Percentiles rank a stretch among this genome's conserved stretches.
phyloP scores from a whole-genome alignment of 2,888 invertebrate species.

The Neoitamus cyanurus region DNA sequence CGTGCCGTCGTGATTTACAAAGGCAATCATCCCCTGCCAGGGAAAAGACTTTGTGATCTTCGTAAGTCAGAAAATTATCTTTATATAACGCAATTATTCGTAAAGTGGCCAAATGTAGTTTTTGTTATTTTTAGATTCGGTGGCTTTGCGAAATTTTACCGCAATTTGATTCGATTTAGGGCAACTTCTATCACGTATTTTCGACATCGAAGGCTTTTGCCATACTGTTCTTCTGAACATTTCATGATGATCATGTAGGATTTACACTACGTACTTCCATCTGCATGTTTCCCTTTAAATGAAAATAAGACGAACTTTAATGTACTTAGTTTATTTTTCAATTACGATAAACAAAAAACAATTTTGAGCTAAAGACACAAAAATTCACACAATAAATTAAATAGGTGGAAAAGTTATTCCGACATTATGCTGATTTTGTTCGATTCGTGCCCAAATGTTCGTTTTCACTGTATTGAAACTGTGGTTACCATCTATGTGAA shows the following conservation, averaged over 20 bases:
- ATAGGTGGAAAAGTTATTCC: neutral
- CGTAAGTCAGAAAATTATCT: neutral
- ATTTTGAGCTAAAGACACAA: too few relatives aligned
- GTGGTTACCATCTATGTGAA: conserved; percentile 52
- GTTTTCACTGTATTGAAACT: conserved; percentile 43
- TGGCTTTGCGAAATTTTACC: neutral
- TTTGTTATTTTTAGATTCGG: neutral
- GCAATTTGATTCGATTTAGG: neutral
- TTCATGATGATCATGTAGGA: too few relatives aligned
- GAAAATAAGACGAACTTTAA: too few relatives aligned
- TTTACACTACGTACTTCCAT: too few relatives aligned
- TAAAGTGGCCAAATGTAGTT: neutral
- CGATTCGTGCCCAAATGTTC: conserved; percentile 42
- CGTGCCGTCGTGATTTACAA: conserved; percentile 17
- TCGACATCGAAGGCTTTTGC: too few relatives aligned
- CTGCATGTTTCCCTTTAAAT: too few relatives aligned
- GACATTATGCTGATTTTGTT: conserved; percentile 41
- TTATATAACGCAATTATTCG: neutral
- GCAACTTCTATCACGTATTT: too few relatives aligned
- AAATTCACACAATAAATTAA: neutral
- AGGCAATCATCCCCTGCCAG: neutral
- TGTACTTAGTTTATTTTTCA: too few relatives aligned
- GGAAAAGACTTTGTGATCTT: neutral
- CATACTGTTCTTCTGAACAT: too few relatives aligned
- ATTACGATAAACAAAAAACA: too few relatives aligned